These are phyloP conservation scores for Hemichromis elongatus DNA, from an alignment of 2,113 vertebrate species.

Conservation along the genomic window DNA sequence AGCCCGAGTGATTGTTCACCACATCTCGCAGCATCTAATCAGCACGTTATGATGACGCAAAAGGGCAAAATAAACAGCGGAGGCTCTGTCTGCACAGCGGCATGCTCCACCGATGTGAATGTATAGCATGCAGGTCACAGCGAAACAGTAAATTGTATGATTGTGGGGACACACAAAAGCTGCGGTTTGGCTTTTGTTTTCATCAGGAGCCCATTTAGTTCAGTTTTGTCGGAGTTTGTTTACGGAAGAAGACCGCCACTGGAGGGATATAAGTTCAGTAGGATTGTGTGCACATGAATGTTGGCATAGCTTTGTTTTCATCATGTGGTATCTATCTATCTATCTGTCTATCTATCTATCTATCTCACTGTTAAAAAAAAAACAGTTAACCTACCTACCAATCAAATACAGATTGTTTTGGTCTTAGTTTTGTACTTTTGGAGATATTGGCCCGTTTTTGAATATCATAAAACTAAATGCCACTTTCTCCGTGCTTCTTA, in stretches of 20 bases:
- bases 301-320: neutral
- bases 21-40: conserved; percentile 12
- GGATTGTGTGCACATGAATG: neutral
- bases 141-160: neutral
- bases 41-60: conserved; percentile 62
- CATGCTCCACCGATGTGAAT: neutral
- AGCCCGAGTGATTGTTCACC: neutral
- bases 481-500: neutral
- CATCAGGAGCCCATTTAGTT: neutral
- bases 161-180: too few species aligned
- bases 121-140: neutral
- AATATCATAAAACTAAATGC: neutral
- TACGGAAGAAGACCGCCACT: neutral
- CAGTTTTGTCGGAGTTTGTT: neutral
- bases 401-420: neutral
- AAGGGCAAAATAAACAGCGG: conserved; percentile 36
- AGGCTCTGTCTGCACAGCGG: neutral
- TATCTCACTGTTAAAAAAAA: neutral
- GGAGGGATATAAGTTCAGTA: neutral
- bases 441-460: neutral
- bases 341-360: neutral
- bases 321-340: too few species aligned
- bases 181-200: neutral
- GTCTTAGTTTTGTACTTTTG: neutral
- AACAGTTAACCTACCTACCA: neutral